Conservation (phyloP, 1,140 invertebrate genomes). For the Asobara japonica region DNA sequence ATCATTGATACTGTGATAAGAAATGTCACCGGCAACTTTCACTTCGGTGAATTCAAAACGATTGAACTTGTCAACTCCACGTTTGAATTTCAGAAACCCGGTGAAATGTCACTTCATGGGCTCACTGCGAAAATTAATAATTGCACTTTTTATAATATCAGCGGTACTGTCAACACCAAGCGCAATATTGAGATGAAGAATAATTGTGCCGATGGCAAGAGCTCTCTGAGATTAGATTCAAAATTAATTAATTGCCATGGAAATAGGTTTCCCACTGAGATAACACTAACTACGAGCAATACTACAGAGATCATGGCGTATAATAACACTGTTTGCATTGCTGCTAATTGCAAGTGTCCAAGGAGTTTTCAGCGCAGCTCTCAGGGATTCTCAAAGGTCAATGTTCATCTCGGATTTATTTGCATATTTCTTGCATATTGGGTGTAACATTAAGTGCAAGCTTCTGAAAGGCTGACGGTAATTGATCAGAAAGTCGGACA, state of each 20-base stretch:
- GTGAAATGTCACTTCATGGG: constrained; percentile 43
- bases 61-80: constrained; percentile 46
- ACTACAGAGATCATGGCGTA: constrained; percentile 8
- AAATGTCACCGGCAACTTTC: constrained; percentile 39
- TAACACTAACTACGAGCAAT: constrained; percentile 42
- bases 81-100: constrained; percentile 44
- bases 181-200: constrained; percentile 36
- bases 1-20: constrained; percentile 41
- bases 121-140: constrained; percentile 31
- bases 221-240: constrained; percentile 46
- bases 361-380: constrained; percentile 39
- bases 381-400: neutral
- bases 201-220: constrained; percentile 50
- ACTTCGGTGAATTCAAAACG: constrained; percentile 42
- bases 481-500: too few species aligned
- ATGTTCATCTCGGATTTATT: neutral
- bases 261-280: constrained; percentile 50
- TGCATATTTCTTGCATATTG: neutral
- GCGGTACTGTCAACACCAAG: constrained; percentile 42
- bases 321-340: constrained; percentile 53
- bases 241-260: constrained; percentile 39
- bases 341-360: constrained; percentile 51
- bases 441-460: too few species aligned
- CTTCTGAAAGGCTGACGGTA: too few species aligned
- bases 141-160: constrained; percentile 46